Percentiles rank a stretch among this genome's conserved stretches.
phyloP scores from a whole-genome alignment of 2,113 vertebrate genomes.

The Prochilodus magdalenae region DNA sequence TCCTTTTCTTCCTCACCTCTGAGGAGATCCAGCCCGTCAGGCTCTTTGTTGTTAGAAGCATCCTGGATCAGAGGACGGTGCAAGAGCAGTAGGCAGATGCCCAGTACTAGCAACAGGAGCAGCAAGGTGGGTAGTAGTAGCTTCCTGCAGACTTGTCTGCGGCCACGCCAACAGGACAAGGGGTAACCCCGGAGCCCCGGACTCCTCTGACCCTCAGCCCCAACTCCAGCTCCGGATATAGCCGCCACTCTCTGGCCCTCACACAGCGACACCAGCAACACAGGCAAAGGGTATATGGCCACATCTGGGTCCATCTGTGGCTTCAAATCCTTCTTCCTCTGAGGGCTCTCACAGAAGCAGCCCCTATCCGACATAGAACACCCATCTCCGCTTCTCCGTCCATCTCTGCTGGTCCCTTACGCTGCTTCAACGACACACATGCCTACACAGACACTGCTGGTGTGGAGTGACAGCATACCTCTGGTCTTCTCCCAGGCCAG shows the following conservation, averaged over 20 bases:
- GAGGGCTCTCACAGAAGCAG: slow-evolving; percentile 2
- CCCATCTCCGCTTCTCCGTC: slow-evolving; percentile 12
- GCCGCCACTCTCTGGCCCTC: slow-evolving; percentile 52
- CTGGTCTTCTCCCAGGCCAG: slow-evolving; percentile 18
- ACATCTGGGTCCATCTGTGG: slow-evolving; percentile 56
- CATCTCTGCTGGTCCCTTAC: slow-evolving; percentile 9
- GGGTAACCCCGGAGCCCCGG: slow-evolving; percentile 17
- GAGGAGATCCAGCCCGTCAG: slow-evolving; percentile 50
- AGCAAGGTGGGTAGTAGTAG: slow-evolving; percentile 49
- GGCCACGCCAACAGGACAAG: not conserved
- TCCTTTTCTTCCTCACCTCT: slow-evolving; percentile 50
- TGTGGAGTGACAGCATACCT: slow-evolving; percentile 52
- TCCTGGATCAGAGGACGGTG: slow-evolving; percentile 48
- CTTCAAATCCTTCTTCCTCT: slow-evolving; percentile 20
- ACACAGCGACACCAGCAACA: slow-evolving; percentile 54
- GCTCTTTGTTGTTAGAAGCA: slow-evolving; percentile 43
- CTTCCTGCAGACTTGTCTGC: slow-evolving; percentile 29
- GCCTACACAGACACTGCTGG: slow-evolving; percentile 13
- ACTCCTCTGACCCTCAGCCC: slow-evolving; percentile 7
- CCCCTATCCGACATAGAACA: slow-evolving; percentile 15
- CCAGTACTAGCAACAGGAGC: slow-evolving; percentile 59
- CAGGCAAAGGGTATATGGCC: slow-evolving; percentile 43
- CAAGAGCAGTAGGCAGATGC: slow-evolving; percentile 55
- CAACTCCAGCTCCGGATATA: slow-evolving; percentile 2
- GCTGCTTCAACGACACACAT: not conserved